Percentiles rank a stretch among this genome's conserved stretches.
phyloP scores from a whole-genome alignment of 1,140 invertebrate genomes.

The Papilio xuthus region DNA sequence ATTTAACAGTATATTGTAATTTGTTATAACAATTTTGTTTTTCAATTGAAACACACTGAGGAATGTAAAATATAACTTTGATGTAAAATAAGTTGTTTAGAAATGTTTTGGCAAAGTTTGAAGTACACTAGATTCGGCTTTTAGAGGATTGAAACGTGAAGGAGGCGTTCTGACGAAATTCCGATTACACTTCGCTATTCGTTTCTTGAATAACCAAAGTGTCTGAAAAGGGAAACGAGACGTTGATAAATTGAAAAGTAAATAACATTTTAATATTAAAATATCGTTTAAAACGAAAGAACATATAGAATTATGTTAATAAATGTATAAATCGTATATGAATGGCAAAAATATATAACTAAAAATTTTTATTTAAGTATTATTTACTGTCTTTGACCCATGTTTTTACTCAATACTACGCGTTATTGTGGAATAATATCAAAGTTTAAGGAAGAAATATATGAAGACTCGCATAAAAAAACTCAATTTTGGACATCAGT shows the following conservation, averaged over 20 bases:
- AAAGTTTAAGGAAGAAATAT: too few relatives aligned
- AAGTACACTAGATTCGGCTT: constrained; percentile 32
- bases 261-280: constrained; percentile 18
- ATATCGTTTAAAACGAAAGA: background rate
- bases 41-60: background rate
- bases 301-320: too few relatives aligned
- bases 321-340: too few relatives aligned
- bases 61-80: background rate
- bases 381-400: too few relatives aligned
- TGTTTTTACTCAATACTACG: too few relatives aligned
- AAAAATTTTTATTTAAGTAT: too few relatives aligned
- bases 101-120: background rate
- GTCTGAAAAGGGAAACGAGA: constrained; percentile 14
- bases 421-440: too few relatives aligned
- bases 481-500: too few relatives aligned
- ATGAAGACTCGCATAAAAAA: too few relatives aligned
- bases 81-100: background rate
- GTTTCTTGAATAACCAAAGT: constrained; percentile 23
- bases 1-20: background rate
- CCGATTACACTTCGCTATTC: background rate
- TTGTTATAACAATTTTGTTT: background rate
- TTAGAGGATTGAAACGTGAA: constrained; percentile 42
- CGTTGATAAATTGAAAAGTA: constrained; percentile 11
- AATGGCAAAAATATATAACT: too few relatives aligned
- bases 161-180: constrained; percentile 21